Base-by-base conservation (phyloP, 1,140 invertebrate species). In the Eufriesea mexicana region DNA sequence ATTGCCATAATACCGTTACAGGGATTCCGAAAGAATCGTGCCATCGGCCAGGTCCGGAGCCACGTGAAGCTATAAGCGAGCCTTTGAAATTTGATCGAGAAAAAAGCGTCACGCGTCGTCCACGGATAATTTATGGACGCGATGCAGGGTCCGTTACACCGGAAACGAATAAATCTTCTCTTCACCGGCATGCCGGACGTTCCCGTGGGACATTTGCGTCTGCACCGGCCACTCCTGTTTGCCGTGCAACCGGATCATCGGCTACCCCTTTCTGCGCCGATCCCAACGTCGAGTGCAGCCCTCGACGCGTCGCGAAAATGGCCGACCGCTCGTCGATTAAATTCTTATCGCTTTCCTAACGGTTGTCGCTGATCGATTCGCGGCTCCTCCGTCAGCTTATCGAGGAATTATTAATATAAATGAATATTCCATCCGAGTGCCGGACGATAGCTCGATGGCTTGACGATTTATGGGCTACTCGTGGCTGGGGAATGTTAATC, bases 141-240 rank as follows among this genome's bases (percentile, higher is more conserved):
- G 71, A 57, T 71, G 25, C 47, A 45, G 35, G 28, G 10, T 2
- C 18, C 35, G 78, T 83, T 82, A 79, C 77, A 89, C 89, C 67
- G 80, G 87, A 88, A 86, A 86, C 85, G 86, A 85, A 91, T 91
- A 92, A 91, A 91, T 91, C 89, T 89, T 86, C 82, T 72, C 84
- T 91, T 86, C 86, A 76, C 79, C 35, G 78, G 77, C 61, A 55
- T 66, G 51, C 23, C 64, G 73, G 55, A 79, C 59, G 51, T 83
- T 67, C 85, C 82, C 42, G 12, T 10, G 71, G 81, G 76, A 86
- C 71, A 90, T 90, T 89, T 90, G 86, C 79, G 86, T 89, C 75
- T 84, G 82, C 86, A 79, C 75, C 67, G 68, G 62, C 51, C 73
- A 45, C 71, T 79, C 59, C 78, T 89, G 76, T 90, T 91, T 87